Percentiles rank a stretch among this genome's conserved stretches.
Evolutionary conservation across 2,113 vertebrate species (phyloP).

Genomic region (Pycnonotus jocosus): DNA sequence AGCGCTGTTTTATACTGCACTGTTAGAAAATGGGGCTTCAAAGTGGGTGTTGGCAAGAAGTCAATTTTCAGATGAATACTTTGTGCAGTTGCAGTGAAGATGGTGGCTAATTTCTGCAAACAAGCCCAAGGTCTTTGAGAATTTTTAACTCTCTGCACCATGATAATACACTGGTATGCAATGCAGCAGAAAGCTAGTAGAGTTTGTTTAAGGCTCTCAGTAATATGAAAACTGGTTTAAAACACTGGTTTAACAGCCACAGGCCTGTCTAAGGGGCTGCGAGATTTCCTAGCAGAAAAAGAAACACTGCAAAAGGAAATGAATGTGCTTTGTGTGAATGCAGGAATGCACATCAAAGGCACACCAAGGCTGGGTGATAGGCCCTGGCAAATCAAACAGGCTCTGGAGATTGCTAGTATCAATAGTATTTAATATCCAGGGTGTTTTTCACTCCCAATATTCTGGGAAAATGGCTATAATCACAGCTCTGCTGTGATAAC

Average conservation of each 20-base stretch:
- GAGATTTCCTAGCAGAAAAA: background rate
- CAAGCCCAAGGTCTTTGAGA: background rate
- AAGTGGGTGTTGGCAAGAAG: background rate
- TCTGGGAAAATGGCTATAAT: background rate
- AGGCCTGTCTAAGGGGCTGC: background rate
- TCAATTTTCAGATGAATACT: background rate
- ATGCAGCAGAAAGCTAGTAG: background rate
- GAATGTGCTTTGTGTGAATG: background rate
- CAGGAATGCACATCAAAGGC: slow-evolving; percentile 32
- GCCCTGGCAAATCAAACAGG: background rate
- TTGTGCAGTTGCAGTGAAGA: background rate
- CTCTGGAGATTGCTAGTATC: slow-evolving; percentile 8
- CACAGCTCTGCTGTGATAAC: background rate
- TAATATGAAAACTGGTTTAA: background rate
- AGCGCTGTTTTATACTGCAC: background rate
- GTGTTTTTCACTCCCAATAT: background rate
- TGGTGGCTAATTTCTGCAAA: background rate
- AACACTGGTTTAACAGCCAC: background rate
- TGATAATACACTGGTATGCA: background rate
- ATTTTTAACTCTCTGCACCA: background rate
- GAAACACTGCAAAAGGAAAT: slow-evolving; percentile 34
- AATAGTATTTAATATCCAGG: background rate
- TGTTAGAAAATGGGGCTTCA: background rate
- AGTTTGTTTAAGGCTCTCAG: background rate
- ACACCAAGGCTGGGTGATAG: background rate